Base-by-base conservation (phyloP, 2,797 vertebrate species). In the Pagetopsis macropterus region DNA sequence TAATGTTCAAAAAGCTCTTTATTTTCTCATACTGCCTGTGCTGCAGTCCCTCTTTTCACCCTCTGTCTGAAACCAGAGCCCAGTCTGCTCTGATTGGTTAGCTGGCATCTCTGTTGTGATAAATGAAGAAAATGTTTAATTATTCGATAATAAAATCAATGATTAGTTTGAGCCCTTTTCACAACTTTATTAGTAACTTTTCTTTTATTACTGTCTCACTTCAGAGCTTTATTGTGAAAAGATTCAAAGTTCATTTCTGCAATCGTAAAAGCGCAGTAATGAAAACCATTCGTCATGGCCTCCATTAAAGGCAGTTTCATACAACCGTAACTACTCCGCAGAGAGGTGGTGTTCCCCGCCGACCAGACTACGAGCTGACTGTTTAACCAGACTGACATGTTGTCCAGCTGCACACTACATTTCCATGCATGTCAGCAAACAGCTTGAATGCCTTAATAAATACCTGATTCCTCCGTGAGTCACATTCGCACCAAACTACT, bases 391-490 rank as follows among this genome's bases (percentile, higher is more conserved):
- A 74, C 66, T 3, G 61, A 76, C 43, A 23, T 33, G 41, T 19
- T 11, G 72, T 87, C 75, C 77, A 17, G 74, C 55, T 77, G 72
- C 21, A 40, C 64, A 13, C 78, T 31, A 16, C 44, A 14, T 87
- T 88, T 90, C 84, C 87, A 74, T 66, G 54, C 72, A 83, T 79
- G 80, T 86, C 85, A 85, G 83, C 87, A 82, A 76, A 75, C 41
- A 43, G 40, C 77, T 84, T 67, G 15, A 83, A 27, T 9, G 8
- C 2, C 8, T 37, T 7, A 37, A 37, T 37, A 37, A 37, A 79
- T 72, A 80, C 78, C 81, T 61, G 84, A 78, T 19, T 82, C 75
- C 78, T 57, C 65, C 0, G 70, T 79, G 88, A 83, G 68, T 90
- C 85, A 82, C 17, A 69, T 50, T 68, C 43, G 10, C 83, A 79